phyloP scores from a whole-genome alignment of 92 coral and sea anemone species.

The Virgularia gustaviana region DNA sequence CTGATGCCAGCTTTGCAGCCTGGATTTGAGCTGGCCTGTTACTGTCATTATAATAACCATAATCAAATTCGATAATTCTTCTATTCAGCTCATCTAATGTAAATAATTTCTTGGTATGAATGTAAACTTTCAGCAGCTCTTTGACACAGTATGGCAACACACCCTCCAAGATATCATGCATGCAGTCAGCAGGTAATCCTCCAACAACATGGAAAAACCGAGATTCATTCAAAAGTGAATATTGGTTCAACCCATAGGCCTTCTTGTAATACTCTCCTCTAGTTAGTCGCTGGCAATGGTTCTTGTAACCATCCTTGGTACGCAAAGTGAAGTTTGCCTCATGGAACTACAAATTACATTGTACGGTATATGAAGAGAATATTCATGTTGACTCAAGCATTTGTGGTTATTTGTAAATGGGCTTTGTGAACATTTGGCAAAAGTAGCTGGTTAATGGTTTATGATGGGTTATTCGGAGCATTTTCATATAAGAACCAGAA shows the following conservation, averaged over 20 bases:
- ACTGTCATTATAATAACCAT: conserved; percentile 7
- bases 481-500: no score
- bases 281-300: conserved; percentile 49
- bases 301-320: conserved; percentile 46
- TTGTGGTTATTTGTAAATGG: no score
- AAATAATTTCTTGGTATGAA: neutral
- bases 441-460: no score
- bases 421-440: no score
- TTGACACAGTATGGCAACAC: conserved; percentile 6
- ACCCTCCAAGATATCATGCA: conserved; percentile 64
- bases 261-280: conserved; percentile 56
- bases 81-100: conserved; percentile 18
- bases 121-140: conserved; percentile 14
- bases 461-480: no score
- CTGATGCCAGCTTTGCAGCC: conserved; percentile 39
- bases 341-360: conserved; percentile 51
- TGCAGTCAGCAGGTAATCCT: conserved; percentile 55
- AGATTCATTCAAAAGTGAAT: conserved; percentile 42
- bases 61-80: conserved; percentile 11
- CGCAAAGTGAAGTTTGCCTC: conserved; percentile 55
- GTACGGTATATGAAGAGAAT: no score
- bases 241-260: conserved; percentile 60
- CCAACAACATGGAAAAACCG: conserved; percentile 55
- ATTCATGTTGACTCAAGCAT: no score
- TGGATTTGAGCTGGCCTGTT: conserved; percentile 40